Evolutionary conservation across 2,797 vertebrate genomes (phyloP).

Genomic region (Perodicticus potto): DNA sequence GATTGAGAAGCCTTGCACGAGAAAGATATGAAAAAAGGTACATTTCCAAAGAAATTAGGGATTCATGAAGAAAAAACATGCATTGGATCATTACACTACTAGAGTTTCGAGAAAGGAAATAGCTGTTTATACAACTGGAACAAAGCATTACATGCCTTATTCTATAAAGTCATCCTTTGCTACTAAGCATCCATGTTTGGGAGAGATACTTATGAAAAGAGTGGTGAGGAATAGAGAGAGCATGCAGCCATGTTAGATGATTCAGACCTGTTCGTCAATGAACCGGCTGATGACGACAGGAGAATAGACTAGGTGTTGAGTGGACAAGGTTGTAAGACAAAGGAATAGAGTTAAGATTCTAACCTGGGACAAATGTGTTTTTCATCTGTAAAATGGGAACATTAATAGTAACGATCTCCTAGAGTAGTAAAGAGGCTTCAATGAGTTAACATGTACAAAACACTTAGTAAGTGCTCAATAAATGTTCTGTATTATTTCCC

Average conservation of each 20-base stretch:
- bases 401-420: neutral
- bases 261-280: neutral
- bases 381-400: constrained; percentile 2
- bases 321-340: neutral
- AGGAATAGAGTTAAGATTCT: neutral
- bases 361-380: neutral
- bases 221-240: neutral
- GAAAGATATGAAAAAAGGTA: neutral
- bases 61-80: neutral
- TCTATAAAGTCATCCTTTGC: neutral
- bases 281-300: neutral
- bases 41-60: neutral
- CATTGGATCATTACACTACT: neutral
- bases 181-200: neutral
- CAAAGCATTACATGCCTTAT: neutral
- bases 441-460: neutral
- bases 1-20: neutral
- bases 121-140: neutral
- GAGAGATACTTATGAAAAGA: neutral
- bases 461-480: neutral
- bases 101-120: neutral
- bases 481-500: neutral
- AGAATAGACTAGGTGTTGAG: neutral
- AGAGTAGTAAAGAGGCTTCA: neutral
- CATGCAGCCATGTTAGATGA: neutral